phyloP scores from a whole-genome alignment of 1,140 invertebrate species.

The Saccostrea glomerata region DNA sequence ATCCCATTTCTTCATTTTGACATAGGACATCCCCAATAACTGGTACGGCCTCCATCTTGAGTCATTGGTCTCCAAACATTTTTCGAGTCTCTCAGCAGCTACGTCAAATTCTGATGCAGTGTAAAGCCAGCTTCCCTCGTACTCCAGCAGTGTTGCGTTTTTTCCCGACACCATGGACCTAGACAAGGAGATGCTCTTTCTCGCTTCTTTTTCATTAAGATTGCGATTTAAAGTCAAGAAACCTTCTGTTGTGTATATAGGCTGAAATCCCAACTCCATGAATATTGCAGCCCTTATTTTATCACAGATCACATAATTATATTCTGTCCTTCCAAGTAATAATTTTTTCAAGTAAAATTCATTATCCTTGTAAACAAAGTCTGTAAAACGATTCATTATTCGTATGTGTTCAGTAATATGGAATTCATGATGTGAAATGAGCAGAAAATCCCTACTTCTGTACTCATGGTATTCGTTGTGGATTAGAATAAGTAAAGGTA shows the following conservation, averaged over 20 bases:
- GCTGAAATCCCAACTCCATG: constrained; percentile 29
- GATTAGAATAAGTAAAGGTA: constrained; percentile 70
- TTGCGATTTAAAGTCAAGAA: constrained; percentile 39
- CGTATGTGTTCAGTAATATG: constrained; percentile 35
- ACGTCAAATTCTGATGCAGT: constrained; percentile 54
- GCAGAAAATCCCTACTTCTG: neutral
- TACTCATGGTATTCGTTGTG: constrained; percentile 74
- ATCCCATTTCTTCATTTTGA: constrained; percentile 40
- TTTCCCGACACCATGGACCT: constrained; percentile 36
- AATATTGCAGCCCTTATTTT: neutral
- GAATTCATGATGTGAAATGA: constrained; percentile 13
- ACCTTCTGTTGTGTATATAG: constrained; percentile 24
- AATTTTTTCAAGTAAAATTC: constrained; percentile 46
- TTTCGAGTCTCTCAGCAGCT: constrained; percentile 48
- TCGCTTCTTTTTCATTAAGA: constrained; percentile 27
- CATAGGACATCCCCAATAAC: constrained; percentile 53
- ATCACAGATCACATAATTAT: constrained; percentile 54
- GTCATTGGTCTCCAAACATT: constrained; percentile 42
- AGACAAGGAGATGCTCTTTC: neutral
- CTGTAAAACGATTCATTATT: constrained; percentile 50
- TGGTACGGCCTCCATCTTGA: constrained; percentile 56
- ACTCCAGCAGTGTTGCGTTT: constrained; percentile 59
- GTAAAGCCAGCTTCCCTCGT: constrained; percentile 62
- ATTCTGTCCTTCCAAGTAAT: constrained; percentile 39
- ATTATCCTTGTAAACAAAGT: constrained; percentile 55